phyloP scores from a whole-genome alignment of 2,888 invertebrate genomes.

The Plusia festucae region DNA sequence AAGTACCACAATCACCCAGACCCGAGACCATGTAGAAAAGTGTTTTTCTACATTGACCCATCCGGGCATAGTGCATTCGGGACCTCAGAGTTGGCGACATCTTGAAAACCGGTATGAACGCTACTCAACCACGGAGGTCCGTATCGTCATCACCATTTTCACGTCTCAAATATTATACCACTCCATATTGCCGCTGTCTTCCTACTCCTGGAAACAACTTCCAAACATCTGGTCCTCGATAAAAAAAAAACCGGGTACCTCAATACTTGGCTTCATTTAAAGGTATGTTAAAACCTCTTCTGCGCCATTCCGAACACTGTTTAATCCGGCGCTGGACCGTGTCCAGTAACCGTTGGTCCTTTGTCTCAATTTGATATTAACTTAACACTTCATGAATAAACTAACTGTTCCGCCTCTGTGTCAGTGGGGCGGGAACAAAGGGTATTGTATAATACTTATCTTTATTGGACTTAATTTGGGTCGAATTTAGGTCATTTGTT shows the following conservation, averaged over 20 bases:
- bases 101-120: too few species aligned
- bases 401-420: constrained; percentile 56
- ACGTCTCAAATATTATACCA: too few species aligned
- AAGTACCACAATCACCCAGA: too few species aligned
- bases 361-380: constrained; percentile 58
- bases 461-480: constrained; percentile 22
- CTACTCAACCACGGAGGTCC: too few species aligned
- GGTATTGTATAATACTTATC: constrained; percentile 50
- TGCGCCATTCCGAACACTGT: constrained; percentile 27
- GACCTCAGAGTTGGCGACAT: too few species aligned
- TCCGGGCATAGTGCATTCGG: too few species aligned
- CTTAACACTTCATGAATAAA: constrained; percentile 42
- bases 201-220: too few species aligned
- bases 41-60: too few species aligned
- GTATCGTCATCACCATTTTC: too few species aligned
- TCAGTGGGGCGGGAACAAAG: constrained; percentile 59
- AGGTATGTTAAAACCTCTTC: constrained; percentile 9
- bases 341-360: constrained; percentile 62
- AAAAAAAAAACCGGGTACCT: neutral
- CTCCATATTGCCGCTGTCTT: too few species aligned
- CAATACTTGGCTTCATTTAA: neutral
- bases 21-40: too few species aligned
- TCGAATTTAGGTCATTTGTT: constrained; percentile 12
- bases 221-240: too few species aligned
- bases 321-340: constrained; percentile 33